These are phyloP conservation scores for Brachyptera risi DNA, from an alignment of 2,888 invertebrate genomes.

Conservation along the genomic window DNA sequence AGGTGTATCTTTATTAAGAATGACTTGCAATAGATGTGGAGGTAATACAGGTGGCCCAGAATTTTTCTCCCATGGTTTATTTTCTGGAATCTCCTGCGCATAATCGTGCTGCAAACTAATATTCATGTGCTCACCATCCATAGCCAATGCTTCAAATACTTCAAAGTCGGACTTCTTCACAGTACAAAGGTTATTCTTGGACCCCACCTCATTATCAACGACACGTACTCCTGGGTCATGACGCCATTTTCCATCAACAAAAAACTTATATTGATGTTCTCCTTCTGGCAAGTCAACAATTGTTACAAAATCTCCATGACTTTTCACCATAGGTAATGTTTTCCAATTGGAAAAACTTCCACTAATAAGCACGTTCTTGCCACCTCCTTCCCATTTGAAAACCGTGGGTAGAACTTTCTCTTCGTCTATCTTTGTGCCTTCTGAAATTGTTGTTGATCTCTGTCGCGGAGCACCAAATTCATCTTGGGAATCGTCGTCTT, in stretches of 20 bases:
- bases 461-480: slow-evolving; percentile 1
- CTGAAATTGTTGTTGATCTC: slow-evolving; percentile 60
- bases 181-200: slow-evolving; percentile 85
- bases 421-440: slow-evolving; percentile 55
- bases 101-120: slow-evolving; percentile 66
- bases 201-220: slow-evolving; percentile 83
- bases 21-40: slow-evolving; percentile 96
- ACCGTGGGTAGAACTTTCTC: slow-evolving; percentile 76
- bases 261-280: slow-evolving; percentile 94
- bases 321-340: slow-evolving; percentile 92
- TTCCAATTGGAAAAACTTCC: slow-evolving; percentile 97
- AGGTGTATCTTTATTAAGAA: slow-evolving; percentile 97
- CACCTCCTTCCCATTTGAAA: slow-evolving; percentile 96
- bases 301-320: slow-evolving; percentile 96
- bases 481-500: slow-evolving; percentile 60
- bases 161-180: slow-evolving; percentile 96
- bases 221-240: slow-evolving; percentile 76
- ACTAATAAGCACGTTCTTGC: slow-evolving; percentile 81
- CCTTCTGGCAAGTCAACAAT: slow-evolving; percentile 95
- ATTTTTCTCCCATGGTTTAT: slow-evolving; percentile 89
- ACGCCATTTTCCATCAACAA: slow-evolving; percentile 89
- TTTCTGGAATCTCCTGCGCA: slow-evolving; percentile 78
- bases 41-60: slow-evolving; percentile 95
- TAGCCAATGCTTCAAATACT: slow-evolving; percentile 95
- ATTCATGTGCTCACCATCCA: slow-evolving; percentile 78